Percentiles rank a stretch among this genome's conserved stretches.
phyloP scores from a whole-genome alignment of 2,113 vertebrate species.

The Mesoclemmys tuberculata region DNA sequence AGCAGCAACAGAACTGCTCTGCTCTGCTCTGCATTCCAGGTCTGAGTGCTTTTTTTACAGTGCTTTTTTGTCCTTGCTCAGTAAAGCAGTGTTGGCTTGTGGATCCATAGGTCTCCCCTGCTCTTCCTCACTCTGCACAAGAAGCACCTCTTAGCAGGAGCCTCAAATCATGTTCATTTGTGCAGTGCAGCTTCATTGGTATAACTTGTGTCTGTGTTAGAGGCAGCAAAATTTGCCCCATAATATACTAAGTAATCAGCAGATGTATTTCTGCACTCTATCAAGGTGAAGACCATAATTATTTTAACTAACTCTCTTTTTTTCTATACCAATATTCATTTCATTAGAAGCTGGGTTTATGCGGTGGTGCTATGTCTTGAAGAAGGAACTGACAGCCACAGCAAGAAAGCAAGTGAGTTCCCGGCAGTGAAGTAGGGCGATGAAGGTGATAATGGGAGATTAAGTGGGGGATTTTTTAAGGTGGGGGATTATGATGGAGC shows the following conservation, averaged over 20 bases:
- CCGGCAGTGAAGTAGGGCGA: background rate
- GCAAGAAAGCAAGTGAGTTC: background rate
- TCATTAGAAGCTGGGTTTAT: background rate
- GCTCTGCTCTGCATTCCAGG: background rate
- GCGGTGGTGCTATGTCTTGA: background rate
- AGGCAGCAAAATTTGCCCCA: background rate
- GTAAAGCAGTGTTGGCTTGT: background rate
- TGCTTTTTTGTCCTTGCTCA: background rate
- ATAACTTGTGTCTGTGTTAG: background rate
- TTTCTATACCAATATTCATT: background rate
- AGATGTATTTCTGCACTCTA: background rate
- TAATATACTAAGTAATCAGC: background rate
- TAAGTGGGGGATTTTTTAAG: background rate
- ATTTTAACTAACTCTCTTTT: background rate
- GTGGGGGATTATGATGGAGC: fast-evolving
- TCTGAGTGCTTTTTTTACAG: background rate
- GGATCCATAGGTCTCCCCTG: background rate
- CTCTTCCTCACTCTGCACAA: background rate
- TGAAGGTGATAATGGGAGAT: background rate
- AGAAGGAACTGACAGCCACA: background rate
- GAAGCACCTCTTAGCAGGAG: background rate
- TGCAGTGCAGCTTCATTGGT: background rate
- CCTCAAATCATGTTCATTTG: background rate
- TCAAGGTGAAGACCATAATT: background rate
- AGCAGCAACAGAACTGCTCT: background rate